phyloP scores from a whole-genome alignment of 2,113 vertebrate species.

The Gnathonemus echidnorhynchus region DNA sequence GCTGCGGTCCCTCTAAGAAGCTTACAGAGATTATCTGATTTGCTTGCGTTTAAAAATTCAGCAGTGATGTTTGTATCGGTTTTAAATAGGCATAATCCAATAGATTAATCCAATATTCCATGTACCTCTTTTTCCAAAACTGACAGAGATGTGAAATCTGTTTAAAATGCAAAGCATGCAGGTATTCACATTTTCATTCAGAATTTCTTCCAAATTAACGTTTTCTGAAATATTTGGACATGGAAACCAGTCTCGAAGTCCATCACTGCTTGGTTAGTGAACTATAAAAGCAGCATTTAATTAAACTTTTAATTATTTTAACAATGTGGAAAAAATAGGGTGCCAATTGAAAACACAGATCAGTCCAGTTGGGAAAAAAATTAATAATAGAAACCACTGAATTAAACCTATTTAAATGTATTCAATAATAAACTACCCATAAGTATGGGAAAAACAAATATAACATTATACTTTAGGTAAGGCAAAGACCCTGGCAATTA shows the following conservation, averaged over 20 bases:
- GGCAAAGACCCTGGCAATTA: not conserved
- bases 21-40: conserved; percentile 21
- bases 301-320: not conserved
- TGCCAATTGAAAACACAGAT: not conserved
- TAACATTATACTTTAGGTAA: not conserved
- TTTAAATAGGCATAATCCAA: conserved; percentile 1
- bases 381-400: not conserved
- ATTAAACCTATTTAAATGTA: not conserved
- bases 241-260: conserved; percentile 5
- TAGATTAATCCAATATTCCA: conserved; percentile 15
- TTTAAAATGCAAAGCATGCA: conserved; percentile 11
- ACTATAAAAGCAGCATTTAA: not conserved
- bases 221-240: conserved; percentile 16
- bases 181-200: not conserved
- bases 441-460: not conserved
- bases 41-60: conserved; percentile 14
- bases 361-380: not conserved
- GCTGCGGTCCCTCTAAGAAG: conserved; percentile 3
- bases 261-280: not conserved
- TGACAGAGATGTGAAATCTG: conserved; percentile 4
- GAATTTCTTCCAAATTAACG: conserved; percentile 2
- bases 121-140: conserved; percentile 14
- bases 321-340: not conserved
- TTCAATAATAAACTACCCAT: not conserved
- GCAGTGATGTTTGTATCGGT: not conserved